Evolutionary conservation across 2,888 invertebrate species (phyloP), one percentile per base, ranked within the genome.

Genomic region (Hypselothyrea guttata): DNA sequence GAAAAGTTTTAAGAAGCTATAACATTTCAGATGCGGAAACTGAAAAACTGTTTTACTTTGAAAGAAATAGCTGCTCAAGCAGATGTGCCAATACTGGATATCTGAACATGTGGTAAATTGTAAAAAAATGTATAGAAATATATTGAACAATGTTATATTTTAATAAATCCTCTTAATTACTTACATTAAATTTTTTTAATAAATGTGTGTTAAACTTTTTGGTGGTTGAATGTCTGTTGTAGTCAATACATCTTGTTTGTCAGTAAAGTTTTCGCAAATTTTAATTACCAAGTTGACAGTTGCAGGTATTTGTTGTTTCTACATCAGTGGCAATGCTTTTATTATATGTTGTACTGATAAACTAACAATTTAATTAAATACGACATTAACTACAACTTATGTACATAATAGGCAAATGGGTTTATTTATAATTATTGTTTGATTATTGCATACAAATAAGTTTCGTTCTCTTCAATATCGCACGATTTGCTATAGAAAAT

Each of bases 211-310:
- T n/a, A n/a, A n/a, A n/a, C n/a, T n/a, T n/a, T n/a, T n/a, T n/a
- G n/a, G n/a, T 22, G 2, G 3, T 22, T 22, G 2, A 22, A 22
- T 22, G 22, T 22, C 22, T 22, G 22, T 22, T 22, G 22, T 22
- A 22, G 22, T 22, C 22, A 22, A 22, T 22, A 22, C 22, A 22
- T 22, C n/a, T n/a, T n/a, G 22, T 5, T 22, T 4, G 5, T 22
- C 2, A 5, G 22, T 22, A 22, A 22, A 22, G 22, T 22, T 22
- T 22, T 22, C 22, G 44, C 35, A 16, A 34, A 52, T 52, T 28
- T 44, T 52, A 52, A 52, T 52, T 52, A 44, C 44, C 34, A 52
- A 52, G 9, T 27, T 52, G 52, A 44, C 52, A 35, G 34, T 34
- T 13, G 28, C 51, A 51, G 51, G 11, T 27, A 42, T 13, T 51